phyloP scores from a whole-genome alignment of 2,797 vertebrate genomes.

The Pangasius macronema region DNA sequence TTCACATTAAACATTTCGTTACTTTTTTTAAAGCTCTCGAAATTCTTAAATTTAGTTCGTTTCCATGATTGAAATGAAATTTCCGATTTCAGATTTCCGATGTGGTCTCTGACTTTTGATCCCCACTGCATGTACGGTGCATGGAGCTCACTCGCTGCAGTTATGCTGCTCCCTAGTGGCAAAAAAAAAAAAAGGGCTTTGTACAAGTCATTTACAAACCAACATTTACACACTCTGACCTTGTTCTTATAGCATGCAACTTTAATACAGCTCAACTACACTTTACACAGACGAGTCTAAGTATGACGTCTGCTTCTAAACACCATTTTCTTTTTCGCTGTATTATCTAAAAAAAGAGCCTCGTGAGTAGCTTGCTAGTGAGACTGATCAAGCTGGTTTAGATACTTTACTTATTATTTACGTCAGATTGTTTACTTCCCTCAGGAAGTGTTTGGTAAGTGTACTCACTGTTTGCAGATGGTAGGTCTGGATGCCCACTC shows the following conservation, averaged over 20 bases:
- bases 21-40: not conserved
- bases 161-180: constrained; percentile 37
- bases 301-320: not conserved
- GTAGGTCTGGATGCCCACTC: constrained; percentile 78
- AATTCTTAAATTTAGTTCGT: not conserved
- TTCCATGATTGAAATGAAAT: not conserved
- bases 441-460: not conserved
- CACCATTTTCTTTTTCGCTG: not conserved
- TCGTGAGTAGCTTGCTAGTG: not conserved
- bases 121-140: too few relatives aligned
- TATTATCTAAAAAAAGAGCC: not conserved
- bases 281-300: not conserved
- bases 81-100: not conserved
- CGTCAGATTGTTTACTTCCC: not conserved
- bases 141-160: not conserved
- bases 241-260: not conserved
- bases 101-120: not conserved
- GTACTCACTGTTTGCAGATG: constrained; percentile 91
- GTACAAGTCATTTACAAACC: not conserved
- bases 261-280: not conserved
- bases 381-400: not conserved
- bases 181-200: not conserved
- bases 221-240: not conserved
- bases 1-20: not conserved
- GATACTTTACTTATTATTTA: not conserved